Base-by-base conservation (phyloP, 2,888 invertebrate genomes). In the Tenthredo notha region DNA sequence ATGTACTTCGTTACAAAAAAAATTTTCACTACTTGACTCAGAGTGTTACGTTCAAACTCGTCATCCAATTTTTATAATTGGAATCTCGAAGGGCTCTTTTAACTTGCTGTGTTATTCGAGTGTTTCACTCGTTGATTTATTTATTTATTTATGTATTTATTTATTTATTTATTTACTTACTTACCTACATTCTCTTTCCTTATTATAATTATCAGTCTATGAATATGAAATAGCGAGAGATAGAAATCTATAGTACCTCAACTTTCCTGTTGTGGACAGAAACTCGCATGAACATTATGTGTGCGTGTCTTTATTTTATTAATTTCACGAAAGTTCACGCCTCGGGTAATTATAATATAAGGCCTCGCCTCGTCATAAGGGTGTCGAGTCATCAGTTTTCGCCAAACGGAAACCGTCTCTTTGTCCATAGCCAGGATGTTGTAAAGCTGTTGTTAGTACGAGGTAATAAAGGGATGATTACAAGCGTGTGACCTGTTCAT, bases 401-500 rank as follows among this genome's bases (percentile, higher is more conserved):
- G 18, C 12, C 12, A 33, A 33, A 15, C 15, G 72, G n/a, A 21
- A 40, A 21, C 40, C 67, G 33, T 67, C 67, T 15, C 67, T 67
- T 74, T 74, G 74, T 74, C 43, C 12, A 40, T 77, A 58, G 9
- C 29, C 29, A 21, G 58, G 61, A 6, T 21, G 37, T 21, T 29
- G 50, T 54, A 80, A 80, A 80, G 78, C 78, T 40, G 58, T 37
- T 37, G 78, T 80, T 61, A 40, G 33, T 58, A 40, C 33, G 37
- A 80, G 78, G 78, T 37, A 58, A 80, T 80, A 80, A 80, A 80
- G 61, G 78, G 21, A 40, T 80, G 78, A 80, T 80, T 80, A 61
- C 78, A 80, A 80, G 58, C 78, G 78, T 80, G 77, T 29, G 78
- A 80, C 78, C 40, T 80, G 78, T 80, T 80, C 78, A 80, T 80